Conservation (phyloP, 2,113 vertebrate genomes). For the Glaucomys volans region DNA sequence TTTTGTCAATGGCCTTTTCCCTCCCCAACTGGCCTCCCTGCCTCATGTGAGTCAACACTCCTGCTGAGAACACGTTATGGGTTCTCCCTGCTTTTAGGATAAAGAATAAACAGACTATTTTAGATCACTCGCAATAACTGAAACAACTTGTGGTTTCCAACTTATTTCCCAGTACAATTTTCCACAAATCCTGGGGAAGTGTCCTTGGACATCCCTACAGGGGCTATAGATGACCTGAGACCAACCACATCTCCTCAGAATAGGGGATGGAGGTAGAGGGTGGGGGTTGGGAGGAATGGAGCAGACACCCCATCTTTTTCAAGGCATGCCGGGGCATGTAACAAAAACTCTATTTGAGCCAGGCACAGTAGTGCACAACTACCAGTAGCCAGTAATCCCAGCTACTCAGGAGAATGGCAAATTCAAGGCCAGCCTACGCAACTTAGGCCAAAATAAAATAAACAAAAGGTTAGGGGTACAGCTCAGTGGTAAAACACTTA, state of each 20-base stretch:
- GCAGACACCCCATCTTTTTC: neutral
- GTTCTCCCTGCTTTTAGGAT: neutral
- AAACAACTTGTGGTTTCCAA: neutral
- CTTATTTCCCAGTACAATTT: neutral
- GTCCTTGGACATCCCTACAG: neutral
- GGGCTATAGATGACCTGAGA: accelerated
- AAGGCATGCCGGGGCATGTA: neutral
- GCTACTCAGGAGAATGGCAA: neutral
- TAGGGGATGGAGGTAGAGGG: accelerated
- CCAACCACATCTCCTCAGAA: neutral
- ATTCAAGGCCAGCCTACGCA: neutral
- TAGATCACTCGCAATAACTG: neutral
- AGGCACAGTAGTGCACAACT: neutral
- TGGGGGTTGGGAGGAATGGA: neutral
- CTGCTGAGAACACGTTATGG: neutral
- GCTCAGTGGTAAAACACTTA: too few species aligned
- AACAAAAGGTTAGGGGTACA: neutral
- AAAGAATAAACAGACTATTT: neutral
- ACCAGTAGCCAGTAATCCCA: neutral
- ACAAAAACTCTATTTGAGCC: neutral
- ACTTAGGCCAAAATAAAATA: neutral
- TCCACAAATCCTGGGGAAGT: neutral
- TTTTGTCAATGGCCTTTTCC: neutral
- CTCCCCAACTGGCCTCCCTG: neutral
- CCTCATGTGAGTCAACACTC: neutral